Evolutionary conservation across 30 jellyfish, hydroid and myxozoan species (phyloP).

Genomic region (Turritopsis rubra): DNA sequence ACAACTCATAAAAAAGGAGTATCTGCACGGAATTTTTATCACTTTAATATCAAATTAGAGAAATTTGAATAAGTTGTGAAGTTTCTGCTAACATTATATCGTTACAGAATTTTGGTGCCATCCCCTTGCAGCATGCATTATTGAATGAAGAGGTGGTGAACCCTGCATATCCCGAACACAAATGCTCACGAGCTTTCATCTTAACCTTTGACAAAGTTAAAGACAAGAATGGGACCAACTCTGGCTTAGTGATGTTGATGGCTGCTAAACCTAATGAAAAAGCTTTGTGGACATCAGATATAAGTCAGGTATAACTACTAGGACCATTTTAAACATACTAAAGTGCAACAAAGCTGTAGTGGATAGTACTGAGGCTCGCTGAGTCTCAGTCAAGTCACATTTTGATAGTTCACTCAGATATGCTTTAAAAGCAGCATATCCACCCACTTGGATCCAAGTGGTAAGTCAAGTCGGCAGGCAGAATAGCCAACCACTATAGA

Average conservation of each 20-base stretch:
- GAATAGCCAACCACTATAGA: no score
- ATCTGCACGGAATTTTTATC: no score
- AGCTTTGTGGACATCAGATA: conserved; percentile 96
- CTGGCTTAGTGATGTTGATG: conserved; percentile 50
- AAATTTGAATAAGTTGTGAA: background rate
- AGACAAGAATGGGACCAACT: conserved; percentile 28
- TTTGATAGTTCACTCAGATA: no score
- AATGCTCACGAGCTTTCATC: conserved; percentile 58
- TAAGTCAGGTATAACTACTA: conserved; percentile 89
- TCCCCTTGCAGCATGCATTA: conserved; percentile 63
- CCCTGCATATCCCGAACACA: conserved; percentile 41
- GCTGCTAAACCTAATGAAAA: conserved; percentile 80
- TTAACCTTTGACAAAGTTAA: conserved; percentile 4
- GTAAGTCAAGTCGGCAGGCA: no score
- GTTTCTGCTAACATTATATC: background rate
- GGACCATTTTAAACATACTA: no score
- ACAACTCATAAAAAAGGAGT: background rate
- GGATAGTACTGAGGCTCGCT: no score
- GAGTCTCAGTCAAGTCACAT: no score
- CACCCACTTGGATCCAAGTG: no score
- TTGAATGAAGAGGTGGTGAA: conserved; percentile 79
- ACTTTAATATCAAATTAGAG: no score
- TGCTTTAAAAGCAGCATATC: no score
- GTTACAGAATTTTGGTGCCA: conserved; percentile 71
- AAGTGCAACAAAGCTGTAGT: no score